Base-by-base conservation (phyloP, 1,140 invertebrate genomes). In the Drosophila erecta region DNA sequence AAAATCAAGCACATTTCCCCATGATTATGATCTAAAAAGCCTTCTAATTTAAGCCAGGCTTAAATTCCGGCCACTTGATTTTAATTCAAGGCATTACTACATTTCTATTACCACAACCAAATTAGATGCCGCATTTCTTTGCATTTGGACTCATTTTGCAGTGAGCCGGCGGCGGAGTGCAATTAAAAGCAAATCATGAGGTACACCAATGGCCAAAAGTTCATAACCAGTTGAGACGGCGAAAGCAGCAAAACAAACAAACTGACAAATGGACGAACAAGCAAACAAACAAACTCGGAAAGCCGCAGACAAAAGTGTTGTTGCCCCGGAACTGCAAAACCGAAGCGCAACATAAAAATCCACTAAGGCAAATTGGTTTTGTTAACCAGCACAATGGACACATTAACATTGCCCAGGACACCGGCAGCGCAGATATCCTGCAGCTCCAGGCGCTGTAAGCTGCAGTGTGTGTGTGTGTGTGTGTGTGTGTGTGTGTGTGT, bases 301-400 rank as follows among this genome's bases (percentile, higher is more conserved):
- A 76, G 53, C 75, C 64, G 65, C 62, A 76, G 41, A 76, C 50
- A 62, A 69, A 77, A 53, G 47, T 56, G 49, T 57, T 61, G 56
- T 38, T 38, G 37, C 37, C 51, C 37, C 27, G 27, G 51, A 62
- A 79, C 60, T 37, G 49, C 60, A 79, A 65, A 65, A 43, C 78
- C 74, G 75, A 57, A 67, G 64, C 46, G 64, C 55, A 51, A 73
- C 59, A 81, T 76, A 81, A 81, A 81, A 81, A 81, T 77, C 70
- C 79, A 76, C 72, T 77, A 76, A 81, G 78, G 79, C 72, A 81
- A 81, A 81, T 81, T 81, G 66, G 77, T 71, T 81, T 76, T 81
- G 78, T 81, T 78, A 78, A 78, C 66, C 76, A 78, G 66, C 59
- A 72, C 65, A 78, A 78, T 77, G 66, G 75, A 54, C 57, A 64